A percentile compares a stretch with the other conserved stretches of the same genome.
Evolutionary conservation across 35 echinoderm and acorn worm species (phyloP).

Genomic region (Lytechinus variegatus): DNA sequence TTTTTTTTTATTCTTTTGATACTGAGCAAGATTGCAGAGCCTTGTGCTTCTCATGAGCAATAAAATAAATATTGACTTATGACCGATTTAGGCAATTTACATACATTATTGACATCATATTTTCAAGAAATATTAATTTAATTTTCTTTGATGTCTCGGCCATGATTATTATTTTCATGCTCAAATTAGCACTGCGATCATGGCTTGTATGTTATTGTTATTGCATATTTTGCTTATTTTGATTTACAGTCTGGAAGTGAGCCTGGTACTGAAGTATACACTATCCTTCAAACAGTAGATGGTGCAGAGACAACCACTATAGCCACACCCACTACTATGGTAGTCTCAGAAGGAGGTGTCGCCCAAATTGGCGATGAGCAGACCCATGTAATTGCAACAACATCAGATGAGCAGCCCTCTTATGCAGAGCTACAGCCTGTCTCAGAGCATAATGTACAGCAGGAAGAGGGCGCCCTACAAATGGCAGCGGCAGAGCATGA

Average conservation of each 20-base stretch:
- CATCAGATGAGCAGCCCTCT: constrained; percentile 25
- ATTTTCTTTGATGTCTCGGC: too few relatives aligned
- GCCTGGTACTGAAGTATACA: constrained; percentile 82
- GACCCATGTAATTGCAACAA: constrained; percentile 17
- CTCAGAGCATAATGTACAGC: not conserved
- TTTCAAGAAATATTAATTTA: too few relatives aligned
- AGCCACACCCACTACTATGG: not conserved
- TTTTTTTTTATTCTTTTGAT: too few relatives aligned
- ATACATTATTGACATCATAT: too few relatives aligned
- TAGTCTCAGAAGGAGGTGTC: not conserved
- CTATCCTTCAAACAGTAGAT: constrained; percentile 91
- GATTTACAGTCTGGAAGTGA: constrained; percentile 54
- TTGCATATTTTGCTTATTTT: not conserved
- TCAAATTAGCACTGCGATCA: too few relatives aligned
- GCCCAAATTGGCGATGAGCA: not conserved
- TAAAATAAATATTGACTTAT: too few relatives aligned
- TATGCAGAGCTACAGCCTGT: constrained; percentile 57
- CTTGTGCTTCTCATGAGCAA: too few relatives aligned
- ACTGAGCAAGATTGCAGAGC: too few relatives aligned
- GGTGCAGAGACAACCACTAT: constrained; percentile 50
- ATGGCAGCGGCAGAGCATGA: constrained; percentile 47
- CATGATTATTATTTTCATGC: too few relatives aligned
- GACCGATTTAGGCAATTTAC: too few relatives aligned
- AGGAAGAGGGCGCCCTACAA: constrained; percentile 48
- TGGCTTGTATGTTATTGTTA: too few relatives aligned